Conservation (phyloP, 2,797 vertebrate genomes). For the Aphelocoma californica region DNA sequence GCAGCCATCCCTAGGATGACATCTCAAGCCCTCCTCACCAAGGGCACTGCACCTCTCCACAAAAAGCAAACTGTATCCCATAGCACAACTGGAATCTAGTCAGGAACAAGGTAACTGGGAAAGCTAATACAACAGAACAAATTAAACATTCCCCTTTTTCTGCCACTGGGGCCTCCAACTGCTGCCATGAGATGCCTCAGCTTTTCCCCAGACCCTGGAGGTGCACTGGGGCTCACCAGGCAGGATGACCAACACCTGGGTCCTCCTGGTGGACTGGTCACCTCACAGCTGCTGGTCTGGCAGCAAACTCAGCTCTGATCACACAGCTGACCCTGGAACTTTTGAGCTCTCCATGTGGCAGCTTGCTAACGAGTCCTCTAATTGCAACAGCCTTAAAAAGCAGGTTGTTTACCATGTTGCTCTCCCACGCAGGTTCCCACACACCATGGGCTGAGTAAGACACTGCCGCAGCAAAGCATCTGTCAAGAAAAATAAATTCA, state of each 20-base stretch:
- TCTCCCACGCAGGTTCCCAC: slow-evolving; percentile 49
- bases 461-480: not conserved
- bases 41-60: slow-evolving; percentile 24
- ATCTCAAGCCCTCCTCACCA: not conserved
- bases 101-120: slow-evolving; percentile 11
- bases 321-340: not conserved
- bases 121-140: not conserved
- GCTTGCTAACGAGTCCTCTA: slow-evolving; percentile 3
- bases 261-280: not conserved
- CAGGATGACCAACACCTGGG: not conserved
- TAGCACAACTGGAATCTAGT: slow-evolving; percentile 30
- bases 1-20: not conserved
- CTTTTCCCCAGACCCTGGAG: not conserved
- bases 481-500: not conserved
- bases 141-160: not conserved
- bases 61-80: slow-evolving; percentile 44
- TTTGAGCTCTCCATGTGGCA: not conserved
- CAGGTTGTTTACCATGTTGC: not conserved
- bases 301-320: not conserved
- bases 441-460: slow-evolving; percentile 15
- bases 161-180: not conserved
- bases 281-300: not conserved
- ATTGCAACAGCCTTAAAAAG: slow-evolving; percentile 46
- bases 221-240: not conserved
- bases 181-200: not conserved